Base-by-base conservation (phyloP, 1,140 invertebrate genomes). In the Hyles vespertilio region DNA sequence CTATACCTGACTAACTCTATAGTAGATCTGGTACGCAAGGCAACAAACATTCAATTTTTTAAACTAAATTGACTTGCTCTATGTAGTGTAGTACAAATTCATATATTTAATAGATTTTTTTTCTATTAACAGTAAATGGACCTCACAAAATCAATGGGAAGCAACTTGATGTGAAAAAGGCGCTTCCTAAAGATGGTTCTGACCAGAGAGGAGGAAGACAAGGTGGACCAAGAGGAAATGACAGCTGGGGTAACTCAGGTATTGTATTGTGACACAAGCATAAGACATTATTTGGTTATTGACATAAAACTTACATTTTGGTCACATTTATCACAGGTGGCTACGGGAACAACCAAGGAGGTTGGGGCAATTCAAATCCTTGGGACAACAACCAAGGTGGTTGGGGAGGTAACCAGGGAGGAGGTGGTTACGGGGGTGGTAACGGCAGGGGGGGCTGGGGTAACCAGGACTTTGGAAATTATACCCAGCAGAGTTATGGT, bases 151-250 rank as follows among this genome's bases (percentile, higher is more conserved):
- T 96, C 32, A 93, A 94, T 67, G 94, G 94, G 12, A 95, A 95
- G 69, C 92, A 94, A 59, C 92, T 96, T 32, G 95, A 96, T 83
- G 95, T 96, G 0, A 96, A 96, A 71, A 96, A 96, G 84, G 95
- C 94, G 1, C 84, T 94, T 5, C 93, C 93, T 61, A 94, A 94
- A 78, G 90, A 93, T 70, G 94, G 94, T 53, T 92, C 93, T 86
- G 93, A 93, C 11, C 91, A 93, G 62, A 88, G 91, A 64, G 90
- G 91, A 61, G 90, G 91, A 33, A 87, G 89, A 57, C 87, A 89
- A 56, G 86, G 90, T 3, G 83, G 89, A 47, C 48, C 47, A 34
- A 72, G 82, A 5, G 81, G 84, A 59, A 84, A 79, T 70, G 84
- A 88, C 50, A 87, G 71, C 59, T 87, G 85, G 84, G 84, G 81